A percentile compares a stretch with the other conserved stretches of the same genome.
phyloP scores from a whole-genome alignment of 2,888 invertebrate genomes.

The Dynastes grantii region DNA sequence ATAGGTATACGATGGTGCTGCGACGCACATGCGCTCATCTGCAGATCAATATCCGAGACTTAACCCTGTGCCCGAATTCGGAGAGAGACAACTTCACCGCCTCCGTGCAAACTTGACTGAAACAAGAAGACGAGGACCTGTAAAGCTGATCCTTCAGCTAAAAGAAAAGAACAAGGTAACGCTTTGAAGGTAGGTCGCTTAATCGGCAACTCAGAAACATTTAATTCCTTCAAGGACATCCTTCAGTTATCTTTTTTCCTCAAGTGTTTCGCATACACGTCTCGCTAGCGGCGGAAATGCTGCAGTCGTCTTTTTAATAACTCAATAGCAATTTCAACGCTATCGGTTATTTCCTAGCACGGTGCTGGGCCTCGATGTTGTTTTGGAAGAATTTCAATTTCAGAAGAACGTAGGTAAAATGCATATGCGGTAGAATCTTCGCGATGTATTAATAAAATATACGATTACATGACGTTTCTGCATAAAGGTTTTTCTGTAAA shows the following conservation, averaged over 20 bases:
- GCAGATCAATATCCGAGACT: conserved; percentile 53
- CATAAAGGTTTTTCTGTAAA: too few species aligned
- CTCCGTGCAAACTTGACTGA: conserved; percentile 14
- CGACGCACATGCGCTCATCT: conserved; percentile 17
- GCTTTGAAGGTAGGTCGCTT: conserved; percentile 36
- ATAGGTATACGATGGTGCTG: neutral
- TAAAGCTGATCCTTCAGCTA: neutral
- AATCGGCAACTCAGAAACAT: conserved; percentile 35
- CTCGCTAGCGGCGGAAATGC: neutral
- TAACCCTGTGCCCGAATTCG: conserved; percentile 63
- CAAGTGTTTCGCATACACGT: neutral
- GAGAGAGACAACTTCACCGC: conserved; percentile 44
- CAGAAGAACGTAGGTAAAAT: neutral
- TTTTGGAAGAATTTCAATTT: neutral
- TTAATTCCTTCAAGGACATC: conserved; percentile 44
- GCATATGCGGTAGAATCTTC: too few species aligned
- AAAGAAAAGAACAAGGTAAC: conserved; percentile 27
- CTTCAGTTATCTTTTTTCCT: conserved; percentile 32
- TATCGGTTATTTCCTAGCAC: neutral
- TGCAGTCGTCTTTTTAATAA: conserved; percentile 7
- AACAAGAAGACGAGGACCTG: conserved; percentile 13
- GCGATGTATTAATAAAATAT: too few species aligned
- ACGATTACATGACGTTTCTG: too few species aligned
- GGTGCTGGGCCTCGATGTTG: neutral
- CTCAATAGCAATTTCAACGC: neutral